Base-by-base conservation (phyloP, 2,888 invertebrate species). In the Dastarcus helophoroides region DNA sequence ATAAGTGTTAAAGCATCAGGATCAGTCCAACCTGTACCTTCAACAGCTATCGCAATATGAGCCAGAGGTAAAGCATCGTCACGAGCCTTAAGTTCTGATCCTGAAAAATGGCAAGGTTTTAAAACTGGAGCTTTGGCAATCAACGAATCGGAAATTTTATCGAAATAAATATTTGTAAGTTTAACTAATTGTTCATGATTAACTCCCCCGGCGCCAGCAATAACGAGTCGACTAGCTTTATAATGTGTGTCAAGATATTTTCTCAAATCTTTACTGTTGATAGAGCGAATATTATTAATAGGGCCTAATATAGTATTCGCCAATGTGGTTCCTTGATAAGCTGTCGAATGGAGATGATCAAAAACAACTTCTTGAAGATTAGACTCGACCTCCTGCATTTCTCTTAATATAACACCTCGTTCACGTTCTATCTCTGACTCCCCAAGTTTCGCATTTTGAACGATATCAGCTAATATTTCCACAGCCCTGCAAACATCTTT, bases 321-420 rank as follows among this genome's bases (percentile, higher is more conserved):
- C 32, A 99, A 68, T 6, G 98, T 84, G n/a, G 97, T 95, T 26
- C 91, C 94, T 60, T 88, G 86, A 61, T 84, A 99, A 6, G 97
- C 98, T 17, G 84, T 84, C 3, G 93, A 74, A 55, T 99, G 98
- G 27, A 99, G 74, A 56, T 97, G 90, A 64, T 99, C 98, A 56
- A 99, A 98, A 2, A 97, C 95, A 12, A 99, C 97, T 65, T 99
- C 98, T 61, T 98, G 95, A 23, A 97, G 69, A 60, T 97, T 95
- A 42, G 90, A 91, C 60, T 98, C 98, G 10, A 97, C 93, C 60
- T 97, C 94, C 62, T 97, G 94, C 95, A 98, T 97, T 67, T 98
- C 98, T 35, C 98, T 75, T 21, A 98, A 68, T 54, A 98, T 99
- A 2, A 98, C 98, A 12, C 93, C 86, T 40, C 97, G 76, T 66